phyloP scores from a whole-genome alignment of 2,888 invertebrate species.

The Timema podura region DNA sequence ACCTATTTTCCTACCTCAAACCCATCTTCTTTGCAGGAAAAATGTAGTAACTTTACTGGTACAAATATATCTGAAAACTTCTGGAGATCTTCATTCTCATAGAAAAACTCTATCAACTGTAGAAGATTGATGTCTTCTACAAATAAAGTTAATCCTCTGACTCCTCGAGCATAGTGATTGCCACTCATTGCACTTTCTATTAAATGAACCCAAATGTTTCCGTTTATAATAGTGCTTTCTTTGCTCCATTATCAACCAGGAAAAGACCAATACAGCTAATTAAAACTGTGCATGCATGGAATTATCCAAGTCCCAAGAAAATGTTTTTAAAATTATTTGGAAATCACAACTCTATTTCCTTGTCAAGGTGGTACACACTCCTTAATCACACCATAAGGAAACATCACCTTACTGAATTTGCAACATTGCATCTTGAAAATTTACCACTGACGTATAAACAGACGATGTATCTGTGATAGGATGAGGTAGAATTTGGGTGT shows the following conservation, averaged over 20 bases:
- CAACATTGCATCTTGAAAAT: conserved; percentile 4
- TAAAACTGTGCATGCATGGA: background rate
- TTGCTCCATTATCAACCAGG: background rate
- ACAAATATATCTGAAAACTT: background rate
- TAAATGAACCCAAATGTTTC: background rate
- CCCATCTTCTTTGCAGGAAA: conserved; percentile 3
- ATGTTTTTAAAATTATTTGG: background rate
- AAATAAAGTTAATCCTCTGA: background rate
- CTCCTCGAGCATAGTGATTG: conserved; percentile 1
- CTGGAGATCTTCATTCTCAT: background rate
- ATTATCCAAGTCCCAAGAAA: background rate
- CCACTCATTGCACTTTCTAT: background rate
- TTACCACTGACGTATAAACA: background rate
- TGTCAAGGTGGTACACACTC: background rate
- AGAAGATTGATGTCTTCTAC: background rate
- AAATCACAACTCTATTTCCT: background rate
- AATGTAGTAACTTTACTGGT: conserved; percentile 3
- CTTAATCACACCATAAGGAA: conserved; percentile 6
- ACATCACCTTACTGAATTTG: background rate
- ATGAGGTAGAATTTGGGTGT: background rate
- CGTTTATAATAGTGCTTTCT: background rate
- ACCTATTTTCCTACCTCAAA: background rate
- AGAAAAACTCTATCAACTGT: background rate
- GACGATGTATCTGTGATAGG: background rate
- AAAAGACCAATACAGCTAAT: background rate